Conservation (phyloP, 2,797 vertebrate genomes). For the Tamandua tetradactyla region DNA sequence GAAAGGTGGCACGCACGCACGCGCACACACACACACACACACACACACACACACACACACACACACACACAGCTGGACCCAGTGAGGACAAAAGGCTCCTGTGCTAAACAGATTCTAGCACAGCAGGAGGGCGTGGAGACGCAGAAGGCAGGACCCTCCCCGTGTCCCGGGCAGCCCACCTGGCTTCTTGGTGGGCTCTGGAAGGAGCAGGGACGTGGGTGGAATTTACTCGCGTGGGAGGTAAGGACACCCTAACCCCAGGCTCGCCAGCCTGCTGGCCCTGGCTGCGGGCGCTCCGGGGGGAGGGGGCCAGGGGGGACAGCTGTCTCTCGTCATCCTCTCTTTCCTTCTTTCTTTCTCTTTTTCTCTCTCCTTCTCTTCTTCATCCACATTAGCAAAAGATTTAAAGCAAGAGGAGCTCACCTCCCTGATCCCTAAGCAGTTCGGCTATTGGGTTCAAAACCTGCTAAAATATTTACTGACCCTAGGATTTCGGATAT, state of each 20-base stretch:
- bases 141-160: fast-evolving
- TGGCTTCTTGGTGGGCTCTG: background rate
- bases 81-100: background rate
- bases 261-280: too few relatives aligned
- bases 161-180: fast-evolving
- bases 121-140: background rate
- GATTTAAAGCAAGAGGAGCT: fast-evolving
- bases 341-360: background rate
- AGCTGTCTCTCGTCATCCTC: background rate
- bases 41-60: too few relatives aligned
- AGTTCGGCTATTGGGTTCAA: background rate
- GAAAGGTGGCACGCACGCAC: too few relatives aligned
- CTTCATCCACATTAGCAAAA: background rate
- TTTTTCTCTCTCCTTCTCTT: background rate
- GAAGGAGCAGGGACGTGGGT: background rate
- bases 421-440: fast-evolving
- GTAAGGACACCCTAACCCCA: fast-evolving
- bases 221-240: background rate
- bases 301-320: background rate
- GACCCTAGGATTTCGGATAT: background rate
- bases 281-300: fast-evolving
- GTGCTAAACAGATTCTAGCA: fast-evolving
- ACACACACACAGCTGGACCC: too few relatives aligned
- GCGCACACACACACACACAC: too few relatives aligned
- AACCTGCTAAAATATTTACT: background rate